Conservation (phyloP, 2,797 vertebrate species). For the Pipistrellus kuhlii region DNA sequence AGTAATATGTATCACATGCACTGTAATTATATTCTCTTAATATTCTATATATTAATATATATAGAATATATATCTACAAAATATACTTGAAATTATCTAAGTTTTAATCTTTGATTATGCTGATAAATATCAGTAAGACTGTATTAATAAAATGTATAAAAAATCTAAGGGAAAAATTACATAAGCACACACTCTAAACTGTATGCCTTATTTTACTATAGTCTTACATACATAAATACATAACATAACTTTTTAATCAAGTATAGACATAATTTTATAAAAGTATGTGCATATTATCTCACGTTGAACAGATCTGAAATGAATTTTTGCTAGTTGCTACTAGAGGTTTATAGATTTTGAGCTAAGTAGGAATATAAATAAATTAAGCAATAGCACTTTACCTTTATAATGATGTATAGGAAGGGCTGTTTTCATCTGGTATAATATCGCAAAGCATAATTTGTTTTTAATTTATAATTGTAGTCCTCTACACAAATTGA, state of each 20-base stretch:
- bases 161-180: background rate
- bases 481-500: background rate
- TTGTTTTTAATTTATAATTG: background rate
- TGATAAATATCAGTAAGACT: background rate
- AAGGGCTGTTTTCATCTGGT: background rate
- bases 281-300: background rate
- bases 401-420: background rate
- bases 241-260: background rate
- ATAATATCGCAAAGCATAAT: background rate
- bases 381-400: background rate
- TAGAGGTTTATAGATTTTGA: background rate
- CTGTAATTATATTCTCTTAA: background rate
- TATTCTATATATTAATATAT: background rate
- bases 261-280: background rate
- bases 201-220: background rate
- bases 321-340: background rate
- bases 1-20: background rate
- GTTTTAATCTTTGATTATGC: background rate
- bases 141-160: background rate
- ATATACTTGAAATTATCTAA: background rate
- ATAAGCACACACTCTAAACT: background rate
- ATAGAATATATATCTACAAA: background rate
- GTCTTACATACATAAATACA: background rate
- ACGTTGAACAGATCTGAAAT: background rate
- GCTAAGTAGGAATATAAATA: background rate